Evolutionary conservation across 2,797 vertebrate species (phyloP).

Genomic region (Pseudochirops corinnae): DNA sequence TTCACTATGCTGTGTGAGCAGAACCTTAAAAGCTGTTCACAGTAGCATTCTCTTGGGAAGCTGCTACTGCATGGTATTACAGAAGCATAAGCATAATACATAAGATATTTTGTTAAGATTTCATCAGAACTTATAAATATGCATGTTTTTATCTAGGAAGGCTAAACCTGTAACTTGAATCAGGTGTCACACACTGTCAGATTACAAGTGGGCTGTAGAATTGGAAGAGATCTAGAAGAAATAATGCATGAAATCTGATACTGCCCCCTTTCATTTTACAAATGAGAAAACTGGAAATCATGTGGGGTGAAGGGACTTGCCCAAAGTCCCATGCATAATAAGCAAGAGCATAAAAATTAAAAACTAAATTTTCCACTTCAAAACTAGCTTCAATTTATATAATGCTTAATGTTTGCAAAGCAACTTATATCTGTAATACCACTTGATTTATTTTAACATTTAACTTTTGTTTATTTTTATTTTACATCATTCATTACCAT

Average conservation of each 20-base stretch:
- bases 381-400: background rate
- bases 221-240: background rate
- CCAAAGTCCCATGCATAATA: background rate
- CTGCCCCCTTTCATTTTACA: background rate
- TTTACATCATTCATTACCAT: too few relatives aligned
- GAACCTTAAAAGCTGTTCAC: too few relatives aligned
- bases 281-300: background rate
- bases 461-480: too few relatives aligned
- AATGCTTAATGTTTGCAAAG: background rate
- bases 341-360: background rate
- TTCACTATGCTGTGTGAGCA: too few relatives aligned
- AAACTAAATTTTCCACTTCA: background rate
- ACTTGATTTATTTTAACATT: background rate
- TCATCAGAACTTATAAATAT: background rate
- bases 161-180: background rate
- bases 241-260: background rate
- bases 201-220: background rate
- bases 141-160: background rate
- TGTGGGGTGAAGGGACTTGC: background rate
- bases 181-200: background rate
- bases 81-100: background rate
- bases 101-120: constrained; percentile 3
- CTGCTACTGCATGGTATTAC: too few relatives aligned
- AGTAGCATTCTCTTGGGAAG: too few relatives aligned
- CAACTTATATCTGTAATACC: background rate